Conservation (phyloP, 2,888 invertebrate species). For the Pemphredon lugubris region DNA sequence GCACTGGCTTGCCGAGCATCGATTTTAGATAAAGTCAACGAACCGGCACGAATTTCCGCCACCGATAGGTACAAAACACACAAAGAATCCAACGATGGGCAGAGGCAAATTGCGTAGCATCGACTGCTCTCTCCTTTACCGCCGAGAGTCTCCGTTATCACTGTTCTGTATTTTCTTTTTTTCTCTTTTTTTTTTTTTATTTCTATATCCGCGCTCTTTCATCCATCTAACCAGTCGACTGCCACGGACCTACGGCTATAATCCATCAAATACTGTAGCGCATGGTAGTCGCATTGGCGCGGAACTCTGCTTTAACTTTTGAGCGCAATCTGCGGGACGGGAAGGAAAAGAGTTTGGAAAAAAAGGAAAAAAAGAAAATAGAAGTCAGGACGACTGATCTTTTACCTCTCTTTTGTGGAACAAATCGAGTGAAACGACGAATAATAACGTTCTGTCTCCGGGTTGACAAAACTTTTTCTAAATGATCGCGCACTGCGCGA, state of each 20-base stretch:
- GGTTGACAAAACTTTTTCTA: too few species aligned
- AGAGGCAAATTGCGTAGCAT: constrained; percentile 58
- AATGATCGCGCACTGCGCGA: too few species aligned
- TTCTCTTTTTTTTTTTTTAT: constrained; percentile 10
- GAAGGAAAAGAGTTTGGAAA: constrained; percentile 3
- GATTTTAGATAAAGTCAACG: constrained; percentile 67
- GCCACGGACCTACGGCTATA: constrained; percentile 51
- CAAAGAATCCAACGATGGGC: constrained; percentile 29
- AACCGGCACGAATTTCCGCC: constrained; percentile 62
- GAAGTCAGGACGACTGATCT: constrained; percentile 1
- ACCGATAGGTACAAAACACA: constrained; percentile 26
- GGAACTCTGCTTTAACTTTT: constrained; percentile 28
- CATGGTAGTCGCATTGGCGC: constrained; percentile 31
- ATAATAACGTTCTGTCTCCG: too few species aligned
- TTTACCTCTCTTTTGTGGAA: not conserved
- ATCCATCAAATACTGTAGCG: constrained; percentile 59
- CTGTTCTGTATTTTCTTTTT: constrained; percentile 9
- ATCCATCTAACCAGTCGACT: constrained; percentile 44
- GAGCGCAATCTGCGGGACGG: constrained; percentile 21
- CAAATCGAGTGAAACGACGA: not conserved
- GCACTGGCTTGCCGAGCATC: constrained; percentile 33
- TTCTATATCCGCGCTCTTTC: constrained; percentile 28
- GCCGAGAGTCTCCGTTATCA: constrained; percentile 13
- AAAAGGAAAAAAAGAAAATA: not conserved
- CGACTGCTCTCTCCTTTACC: constrained; percentile 25